Evolutionary conservation across 2,113 vertebrate species (phyloP).

Genomic region (Crotalus helleri): DNA sequence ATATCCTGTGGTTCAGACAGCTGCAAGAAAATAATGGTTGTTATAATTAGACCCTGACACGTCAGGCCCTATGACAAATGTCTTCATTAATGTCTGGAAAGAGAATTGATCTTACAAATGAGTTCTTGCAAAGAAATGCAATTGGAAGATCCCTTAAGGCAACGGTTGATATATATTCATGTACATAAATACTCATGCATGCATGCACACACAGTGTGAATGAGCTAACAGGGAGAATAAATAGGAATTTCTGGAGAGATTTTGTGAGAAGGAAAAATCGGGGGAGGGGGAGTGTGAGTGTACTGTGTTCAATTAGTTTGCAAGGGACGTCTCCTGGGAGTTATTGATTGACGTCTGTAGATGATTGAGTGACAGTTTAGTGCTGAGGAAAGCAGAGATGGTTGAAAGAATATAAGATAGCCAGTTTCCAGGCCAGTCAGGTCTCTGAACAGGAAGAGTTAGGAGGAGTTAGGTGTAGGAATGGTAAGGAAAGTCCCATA

Average conservation of each 20-base stretch:
- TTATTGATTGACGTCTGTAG: neutral
- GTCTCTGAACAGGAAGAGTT: neutral
- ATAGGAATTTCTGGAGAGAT: neutral
- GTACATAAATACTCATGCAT: neutral
- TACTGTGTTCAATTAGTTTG: neutral
- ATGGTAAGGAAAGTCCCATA: neutral
- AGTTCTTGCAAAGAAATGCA: constrained; percentile 6
- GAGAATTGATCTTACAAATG: constrained; percentile 31
- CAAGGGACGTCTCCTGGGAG: neutral
- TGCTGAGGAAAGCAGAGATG: neutral
- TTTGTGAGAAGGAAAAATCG: neutral
- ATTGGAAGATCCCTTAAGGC: constrained; percentile 16
- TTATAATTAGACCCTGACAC: neutral
- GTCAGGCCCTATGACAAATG: neutral
- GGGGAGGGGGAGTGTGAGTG: neutral
- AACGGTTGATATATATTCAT: constrained; percentile 2
- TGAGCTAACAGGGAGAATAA: neutral
- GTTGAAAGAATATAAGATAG: neutral
- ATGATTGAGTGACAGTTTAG: neutral
- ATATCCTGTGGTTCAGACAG: neutral
- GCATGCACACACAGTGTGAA: neutral
- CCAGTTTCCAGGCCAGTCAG: neutral
- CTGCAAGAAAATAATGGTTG: constrained; percentile 21
- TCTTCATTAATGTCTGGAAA: constrained; percentile 4
- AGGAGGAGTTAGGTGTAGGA: neutral